Conservation (phyloP, 1,140 invertebrate species). For the Euwallacea fornicatus region DNA sequence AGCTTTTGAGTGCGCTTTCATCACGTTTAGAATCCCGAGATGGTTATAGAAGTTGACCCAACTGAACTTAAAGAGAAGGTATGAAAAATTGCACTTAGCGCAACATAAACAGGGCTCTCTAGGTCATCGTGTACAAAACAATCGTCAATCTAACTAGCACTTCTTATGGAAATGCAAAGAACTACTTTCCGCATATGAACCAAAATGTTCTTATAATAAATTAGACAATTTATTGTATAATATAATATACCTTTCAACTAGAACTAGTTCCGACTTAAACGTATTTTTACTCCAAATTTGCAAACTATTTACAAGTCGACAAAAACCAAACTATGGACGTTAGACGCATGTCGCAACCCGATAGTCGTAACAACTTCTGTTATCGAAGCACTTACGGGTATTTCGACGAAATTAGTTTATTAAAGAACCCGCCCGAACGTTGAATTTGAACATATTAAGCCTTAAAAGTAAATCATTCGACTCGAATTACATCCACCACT, state of each 20-base stretch:
- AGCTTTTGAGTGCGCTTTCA: neutral
- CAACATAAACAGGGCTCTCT: constrained; percentile 18
- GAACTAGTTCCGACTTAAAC: constrained; percentile 39
- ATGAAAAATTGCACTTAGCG: constrained; percentile 32
- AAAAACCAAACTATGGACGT: too few species aligned
- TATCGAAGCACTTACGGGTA: too few species aligned
- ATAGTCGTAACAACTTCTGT: too few species aligned
- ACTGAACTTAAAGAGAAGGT: neutral
- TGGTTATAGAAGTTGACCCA: neutral
- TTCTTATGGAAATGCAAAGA: constrained; percentile 46
- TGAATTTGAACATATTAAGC: neutral
- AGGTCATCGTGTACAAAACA: neutral
- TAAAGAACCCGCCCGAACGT: too few species aligned
- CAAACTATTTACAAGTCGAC: constrained; percentile 41
- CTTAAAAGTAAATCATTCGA: constrained; percentile 30
- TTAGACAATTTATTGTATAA: constrained; percentile 30
- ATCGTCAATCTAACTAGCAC: constrained; percentile 30
- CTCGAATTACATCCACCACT: constrained; percentile 32
- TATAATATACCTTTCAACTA: constrained; percentile 34
- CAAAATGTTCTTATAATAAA: constrained; percentile 20
- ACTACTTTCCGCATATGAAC: constrained; percentile 23
- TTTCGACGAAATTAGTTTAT: too few species aligned
- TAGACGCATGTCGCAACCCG: too few species aligned
- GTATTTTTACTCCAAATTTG: constrained; percentile 35
- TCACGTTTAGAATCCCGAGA: neutral